These are phyloP conservation scores for Drosophila kokeensis DNA, from an alignment of 2,888 invertebrate genomes.

Conservation along the genomic window DNA sequence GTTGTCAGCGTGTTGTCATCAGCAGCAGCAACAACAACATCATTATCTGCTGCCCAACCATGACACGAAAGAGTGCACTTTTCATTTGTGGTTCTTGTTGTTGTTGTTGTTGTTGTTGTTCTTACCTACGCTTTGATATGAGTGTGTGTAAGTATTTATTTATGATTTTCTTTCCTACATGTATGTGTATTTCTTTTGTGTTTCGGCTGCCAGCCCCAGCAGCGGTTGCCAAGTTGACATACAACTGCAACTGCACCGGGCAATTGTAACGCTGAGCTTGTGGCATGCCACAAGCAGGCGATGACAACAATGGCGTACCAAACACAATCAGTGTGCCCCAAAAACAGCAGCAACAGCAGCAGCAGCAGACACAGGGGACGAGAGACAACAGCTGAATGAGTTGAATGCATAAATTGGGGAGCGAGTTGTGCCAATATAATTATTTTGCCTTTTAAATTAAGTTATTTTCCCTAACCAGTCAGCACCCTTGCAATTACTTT, in stretches of 20 bases:
- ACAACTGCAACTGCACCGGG: slow-evolving; percentile 38
- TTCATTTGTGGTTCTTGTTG: slow-evolving; percentile 8
- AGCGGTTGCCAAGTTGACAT: slow-evolving; percentile 34
- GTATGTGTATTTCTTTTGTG: slow-evolving; percentile 6
- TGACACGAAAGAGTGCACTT: slow-evolving; percentile 55
- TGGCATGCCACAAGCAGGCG: slow-evolving; percentile 65
- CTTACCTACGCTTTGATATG: slow-evolving; percentile 32
- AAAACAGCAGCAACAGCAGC: slow-evolving; percentile 3
- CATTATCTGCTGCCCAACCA: slow-evolving; percentile 36
- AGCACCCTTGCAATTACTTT: slow-evolving; percentile 3
- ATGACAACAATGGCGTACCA: slow-evolving; percentile 37
- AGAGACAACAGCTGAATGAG: slow-evolving; percentile 12
- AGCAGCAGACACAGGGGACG: background rate
- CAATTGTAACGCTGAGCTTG: slow-evolving; percentile 42
- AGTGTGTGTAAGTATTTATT: slow-evolving; percentile 43
- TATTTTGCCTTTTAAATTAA: slow-evolving; percentile 13
- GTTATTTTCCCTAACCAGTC: background rate
- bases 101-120: slow-evolving; percentile 18
- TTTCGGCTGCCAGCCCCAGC: slow-evolving; percentile 28
- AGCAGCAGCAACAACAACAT: slow-evolving; percentile 35
- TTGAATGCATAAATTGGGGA: slow-evolving; percentile 31
- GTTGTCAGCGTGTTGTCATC: slow-evolving; percentile 55
- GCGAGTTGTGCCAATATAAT: slow-evolving; percentile 21
- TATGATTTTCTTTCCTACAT: slow-evolving; percentile 40
- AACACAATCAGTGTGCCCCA: slow-evolving; percentile 15